Evolutionary conservation across 1,140 invertebrate species (phyloP).

Genomic region (Drosophila eugracilis): DNA sequence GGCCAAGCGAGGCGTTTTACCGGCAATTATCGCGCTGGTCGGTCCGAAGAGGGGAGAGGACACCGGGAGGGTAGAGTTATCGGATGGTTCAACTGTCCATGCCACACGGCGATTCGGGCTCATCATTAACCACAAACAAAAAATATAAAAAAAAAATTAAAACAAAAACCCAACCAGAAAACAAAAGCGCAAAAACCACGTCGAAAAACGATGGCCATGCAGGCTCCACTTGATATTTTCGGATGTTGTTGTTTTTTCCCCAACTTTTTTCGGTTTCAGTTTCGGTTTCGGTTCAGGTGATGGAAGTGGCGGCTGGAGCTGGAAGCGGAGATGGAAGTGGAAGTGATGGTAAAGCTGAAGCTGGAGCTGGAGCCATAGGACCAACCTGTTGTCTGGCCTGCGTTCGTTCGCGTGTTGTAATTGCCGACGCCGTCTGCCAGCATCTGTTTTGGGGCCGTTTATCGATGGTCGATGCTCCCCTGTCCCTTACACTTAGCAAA

Average conservation of each 20-base stretch:
- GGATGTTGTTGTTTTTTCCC: constrained; percentile 23
- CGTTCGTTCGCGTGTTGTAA: constrained; percentile 76
- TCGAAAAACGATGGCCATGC: constrained; percentile 48
- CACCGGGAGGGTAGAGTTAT: constrained; percentile 24
- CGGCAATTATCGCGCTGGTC: constrained; percentile 77
- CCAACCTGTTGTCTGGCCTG: constrained; percentile 71
- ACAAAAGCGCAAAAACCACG: constrained; percentile 72
- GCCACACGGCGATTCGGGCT: constrained; percentile 51
- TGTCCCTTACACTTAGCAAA: constrained; percentile 10
- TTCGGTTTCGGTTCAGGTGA: constrained; percentile 51
- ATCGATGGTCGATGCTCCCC: constrained; percentile 56
- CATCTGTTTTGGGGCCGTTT: constrained; percentile 71
- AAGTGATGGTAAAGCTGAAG: constrained; percentile 13
- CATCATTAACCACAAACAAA: constrained; percentile 72
- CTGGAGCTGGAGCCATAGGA: constrained; percentile 10
- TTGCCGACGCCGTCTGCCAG: constrained; percentile 72
- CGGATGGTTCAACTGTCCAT: constrained; percentile 28
- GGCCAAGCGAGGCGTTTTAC: constrained; percentile 81
- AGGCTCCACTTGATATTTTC: constrained; percentile 30
- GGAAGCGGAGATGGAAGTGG: constrained; percentile 1
- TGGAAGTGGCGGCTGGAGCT: constrained; percentile 26
- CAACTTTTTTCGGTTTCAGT: constrained; percentile 49
- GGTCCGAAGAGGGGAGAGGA: neutral
- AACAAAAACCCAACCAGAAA: constrained; percentile 40
- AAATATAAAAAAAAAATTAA: constrained; percentile 9